Evolutionary conservation across 92 coral and sea anemone species (phyloP), one percentile per base, ranked within the genome.

Genomic region (Umimayanthus kanabou): DNA sequence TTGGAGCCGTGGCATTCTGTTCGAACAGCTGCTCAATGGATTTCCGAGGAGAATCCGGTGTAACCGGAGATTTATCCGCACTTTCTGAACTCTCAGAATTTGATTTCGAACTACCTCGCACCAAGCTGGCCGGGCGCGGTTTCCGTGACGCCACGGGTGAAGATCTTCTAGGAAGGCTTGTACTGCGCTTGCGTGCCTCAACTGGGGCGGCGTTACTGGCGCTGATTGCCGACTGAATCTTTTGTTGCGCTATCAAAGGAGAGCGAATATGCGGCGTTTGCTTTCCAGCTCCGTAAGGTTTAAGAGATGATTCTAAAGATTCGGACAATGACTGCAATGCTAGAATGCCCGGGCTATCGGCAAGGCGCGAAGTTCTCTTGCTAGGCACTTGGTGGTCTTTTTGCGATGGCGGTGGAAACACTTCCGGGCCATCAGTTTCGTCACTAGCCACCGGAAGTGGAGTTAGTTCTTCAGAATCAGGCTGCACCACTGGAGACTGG

Each of bases 101-200:
- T 11, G 57, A 5, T 37, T 73, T 80, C 22, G 76, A 9, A 55
- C 76, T 28, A 39, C 8, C 50, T 73, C 93, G 89, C 78, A 81
- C 64, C 47, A 91, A 81, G n/a, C 76, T 71, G n/a, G 92, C 88
- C 16, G 96, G 93, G 69, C 92, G 79, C 28, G 89, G 64, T 57
- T 94, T 93, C 78, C 97, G 89, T 42, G 95, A 89, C 18, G 92
- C n/a, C 14, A 97, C 93, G 7, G 99, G 99, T 23, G 98, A 96
- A 18, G 98, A 96, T 65, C 99, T 90, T 70, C 90, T 88, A 4
- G 98, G 95, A 47, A 93, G 91, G 20, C 91, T 84, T 5, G 88
- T 28, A 6, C 78, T 83, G 16, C 94, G 93, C 79, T 90, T 97
- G 14, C 93, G 95, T 4, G 28, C 75, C 90, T 23, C 88, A 73